Percentiles rank a stretch among this genome's conserved stretches.
These are phyloP conservation scores for Bubo scandiacus DNA, from an alignment of 2,113 vertebrate genomes.

Conservation along the genomic window DNA sequence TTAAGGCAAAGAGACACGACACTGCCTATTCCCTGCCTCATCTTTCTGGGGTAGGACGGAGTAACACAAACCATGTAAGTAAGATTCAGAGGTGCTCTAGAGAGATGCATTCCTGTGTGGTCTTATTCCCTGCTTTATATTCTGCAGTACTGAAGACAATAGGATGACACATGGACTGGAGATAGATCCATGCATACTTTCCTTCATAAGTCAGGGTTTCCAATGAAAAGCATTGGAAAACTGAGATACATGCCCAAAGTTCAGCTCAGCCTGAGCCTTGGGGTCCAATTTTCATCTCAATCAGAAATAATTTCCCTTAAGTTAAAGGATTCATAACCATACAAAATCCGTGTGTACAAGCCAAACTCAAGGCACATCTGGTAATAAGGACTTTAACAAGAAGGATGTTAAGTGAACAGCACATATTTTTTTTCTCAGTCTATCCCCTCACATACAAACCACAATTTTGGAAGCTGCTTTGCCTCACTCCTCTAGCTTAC, in stretches of 20 bases:
- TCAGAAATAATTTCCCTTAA: conserved; percentile 6
- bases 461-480: not conserved
- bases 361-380: not conserved
- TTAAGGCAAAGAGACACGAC: not conserved
- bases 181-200: conserved; percentile 37
- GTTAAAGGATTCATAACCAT: not conserved
- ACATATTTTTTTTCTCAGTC: not conserved
- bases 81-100: conserved; percentile 31
- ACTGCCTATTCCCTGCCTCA: not conserved
- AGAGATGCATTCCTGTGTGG: conserved; percentile 39
- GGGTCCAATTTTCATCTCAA: conserved; percentile 26
- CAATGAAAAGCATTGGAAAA: conserved; percentile 29
- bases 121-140: not conserved
- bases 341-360: not conserved
- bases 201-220: conserved; percentile 49
- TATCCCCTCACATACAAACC: not conserved
- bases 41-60: not conserved
- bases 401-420: not conserved
- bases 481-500: not conserved
- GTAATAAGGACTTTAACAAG: not conserved
- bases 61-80: not conserved
- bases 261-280: conserved; percentile 41
- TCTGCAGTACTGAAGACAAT: conserved; percentile 32
- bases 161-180: conserved; percentile 49
- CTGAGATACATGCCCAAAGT: not conserved